Evolutionary conservation across 2,888 invertebrate genomes (phyloP), one percentile per base, ranked within the genome.

Genomic region (Dasypolia templi): DNA sequence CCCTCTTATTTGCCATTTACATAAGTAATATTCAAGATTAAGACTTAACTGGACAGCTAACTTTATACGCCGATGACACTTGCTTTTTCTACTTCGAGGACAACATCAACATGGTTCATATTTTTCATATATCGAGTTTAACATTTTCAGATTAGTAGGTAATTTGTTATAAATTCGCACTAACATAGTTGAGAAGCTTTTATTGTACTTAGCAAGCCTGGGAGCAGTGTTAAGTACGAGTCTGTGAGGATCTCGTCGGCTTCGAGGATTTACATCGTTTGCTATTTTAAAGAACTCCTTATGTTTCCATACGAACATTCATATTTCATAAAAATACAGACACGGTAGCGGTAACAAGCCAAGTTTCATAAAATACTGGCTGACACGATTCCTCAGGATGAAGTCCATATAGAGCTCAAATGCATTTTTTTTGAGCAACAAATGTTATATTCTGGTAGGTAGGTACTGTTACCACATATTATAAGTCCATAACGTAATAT

Each of bases 381-480:
- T 32, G 56, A 32, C 56, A 56, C n/a, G 35, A 58, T 58, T 58
- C 58, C 22, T 58, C 58, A 58, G 58, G 12, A 35, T 35, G 58
- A n/a, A 58, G 35, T 35, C 35, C 55, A 19, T 56, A 26, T 14
- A 53, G 14, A 26, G 53, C 26, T 14, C 53, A 26, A 26, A n/a
- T n/a, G n/a, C n/a, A n/a, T n/a, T n/a, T n/a, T n/a, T n/a, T n/a
- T n/a, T n/a, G n/a, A n/a, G n/a, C n/a, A n/a, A n/a, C n/a, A n/a
- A n/a, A n/a, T n/a, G n/a, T n/a, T n/a, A n/a, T n/a, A n/a, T n/a
- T n/a, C n/a, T n/a, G n/a, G n/a, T n/a, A n/a, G n/a, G n/a, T n/a
- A n/a, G n/a, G n/a, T n/a, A n/a, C n/a, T n/a, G n/a, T n/a, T n/a
- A n/a, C n/a, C n/a, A n/a, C n/a, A n/a, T n/a, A n/a, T n/a, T n/a